Base-by-base conservation (phyloP, 2,888 invertebrate genomes). In the Flexamia atlantica region DNA sequence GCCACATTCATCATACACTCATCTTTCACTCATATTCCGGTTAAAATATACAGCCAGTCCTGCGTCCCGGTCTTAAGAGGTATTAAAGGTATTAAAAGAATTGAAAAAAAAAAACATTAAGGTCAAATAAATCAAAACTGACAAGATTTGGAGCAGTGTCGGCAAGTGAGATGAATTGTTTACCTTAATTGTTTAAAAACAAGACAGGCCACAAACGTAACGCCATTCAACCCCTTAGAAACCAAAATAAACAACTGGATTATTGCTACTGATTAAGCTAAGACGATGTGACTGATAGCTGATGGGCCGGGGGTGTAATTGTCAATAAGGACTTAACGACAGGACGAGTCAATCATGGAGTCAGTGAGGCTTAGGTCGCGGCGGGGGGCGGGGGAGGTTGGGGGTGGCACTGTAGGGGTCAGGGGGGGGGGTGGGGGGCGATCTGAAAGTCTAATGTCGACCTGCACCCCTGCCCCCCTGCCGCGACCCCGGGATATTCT, bases 331-430 rank as follows among this genome's bases (percentile, higher is more conserved):
- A 17, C 72, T n/a, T 20, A 23, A 32, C 32, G 30, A n/a, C 32
- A 68, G 30, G 28, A 72, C 40, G 20, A 81, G 81, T 81, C 81
- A 81, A 68, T 60, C 68, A 60, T 42, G n/a, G 20, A 42, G 81
- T 40, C 64, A 36, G 28, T 3, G 32, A 28, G 64, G 42, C 68
- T 64, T 64, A 64, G 5, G 64, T 64, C 64, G 3, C 68, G n/a
- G 40, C 28, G 46, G 81, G 81, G 64, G 60, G 32, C 42, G 25
- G 40, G 64, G 10, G n/a, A n/a, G n/a, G 30, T 28, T 9, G 25
- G 60, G 60, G 60, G 60, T 25, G 20, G 7, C 10, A 53, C 5
- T 23, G 60, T n/a, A n/a, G n/a, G 60, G 60, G 60, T 25, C 23
- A 9, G 7, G 3, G 64, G 1, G 20, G 40, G 42, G 36, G 72